Evolutionary conservation across 2,888 invertebrate genomes (phyloP), one percentile per base, ranked within the genome.

Genomic region (Ophion costatus): DNA sequence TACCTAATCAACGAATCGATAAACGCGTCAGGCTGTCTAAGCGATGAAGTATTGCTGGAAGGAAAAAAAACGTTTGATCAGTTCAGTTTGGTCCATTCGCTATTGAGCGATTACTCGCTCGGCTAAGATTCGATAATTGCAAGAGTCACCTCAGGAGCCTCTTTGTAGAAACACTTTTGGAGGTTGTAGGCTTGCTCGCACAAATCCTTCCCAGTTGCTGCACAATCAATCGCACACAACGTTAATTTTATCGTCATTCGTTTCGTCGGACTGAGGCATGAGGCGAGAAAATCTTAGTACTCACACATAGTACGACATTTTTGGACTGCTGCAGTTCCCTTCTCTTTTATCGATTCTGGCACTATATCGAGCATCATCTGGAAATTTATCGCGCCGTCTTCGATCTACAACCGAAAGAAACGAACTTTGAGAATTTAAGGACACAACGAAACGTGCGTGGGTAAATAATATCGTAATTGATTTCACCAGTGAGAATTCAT

Each of bases 101-200:
- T 29, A 42, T 59, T 75, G 14, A 45, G 38, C 22, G 24, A 67
- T 66, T 64, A 17, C 9, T 17, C 45, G 14, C 11, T 17, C 1
- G 51, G 17, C 17, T 14, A 17, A 5, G 51, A 2, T 51, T 51
- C 14, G 17, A 3, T 45, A 2, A 2, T 51, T 51, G 51, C 51
- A 17, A 51, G 17, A 51, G 85, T 83, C 88, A 93, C 93, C 85
- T 88, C 85, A 1, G 93, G 92, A 87, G 90, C 90, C 1, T 87
- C 82, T 3, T 89, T 76, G 79, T 88, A 92, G 85, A 92, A 87
- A 85, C 93, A 93, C 45, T 89, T 89, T 74, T 90, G 89, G 33
- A 93, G 84, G 33, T 91, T 90, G 59, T 83, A 89, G 0, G 91
- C 87, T 24, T 86, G 82, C 0, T 91, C 90, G 74, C 93, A 93